Evolutionary conservation across 2,797 vertebrate genomes (phyloP).

Genomic region (Bradypus variegatus): DNA sequence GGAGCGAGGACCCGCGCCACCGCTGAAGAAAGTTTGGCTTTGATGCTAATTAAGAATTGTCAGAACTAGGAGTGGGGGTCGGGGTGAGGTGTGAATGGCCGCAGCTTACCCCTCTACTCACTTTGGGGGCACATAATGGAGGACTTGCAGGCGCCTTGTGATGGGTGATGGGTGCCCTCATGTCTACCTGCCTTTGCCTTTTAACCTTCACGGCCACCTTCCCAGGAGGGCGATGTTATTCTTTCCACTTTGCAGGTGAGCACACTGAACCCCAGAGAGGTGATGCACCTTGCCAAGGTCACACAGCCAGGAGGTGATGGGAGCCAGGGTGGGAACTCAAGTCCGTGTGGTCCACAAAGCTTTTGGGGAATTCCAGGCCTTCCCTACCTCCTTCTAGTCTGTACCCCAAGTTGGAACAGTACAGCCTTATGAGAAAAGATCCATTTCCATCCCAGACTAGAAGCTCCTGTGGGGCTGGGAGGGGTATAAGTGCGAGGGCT

Average conservation of each 20-base stretch:
- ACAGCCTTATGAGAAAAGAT: background rate
- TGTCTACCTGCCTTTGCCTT: background rate
- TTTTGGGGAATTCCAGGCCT: background rate
- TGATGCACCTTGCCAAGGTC: slow-evolving; percentile 52
- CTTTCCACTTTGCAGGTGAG: slow-evolving; percentile 16
- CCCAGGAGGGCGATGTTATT: background rate
- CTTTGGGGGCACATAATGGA: background rate
- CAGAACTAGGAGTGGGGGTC: background rate
- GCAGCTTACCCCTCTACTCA: background rate
- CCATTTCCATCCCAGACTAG: background rate
- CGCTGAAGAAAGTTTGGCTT: slow-evolving; percentile 16
- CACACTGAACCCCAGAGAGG: background rate
- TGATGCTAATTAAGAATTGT: background rate
- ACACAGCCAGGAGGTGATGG: background rate
- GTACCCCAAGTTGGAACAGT: background rate
- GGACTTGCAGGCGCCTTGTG: background rate
- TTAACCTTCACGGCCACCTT: slow-evolving; percentile 14
- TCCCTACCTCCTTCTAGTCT: background rate
- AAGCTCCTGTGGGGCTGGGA: background rate
- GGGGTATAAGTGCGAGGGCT: background rate
- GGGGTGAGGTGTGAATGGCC: background rate
- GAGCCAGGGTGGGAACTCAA: background rate
- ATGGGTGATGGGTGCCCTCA: background rate
- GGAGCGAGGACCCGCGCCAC: background rate
- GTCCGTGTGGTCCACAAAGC: background rate